Evolutionary conservation across 2,888 invertebrate genomes (phyloP).

Genomic region (Ptilodon capucinus): DNA sequence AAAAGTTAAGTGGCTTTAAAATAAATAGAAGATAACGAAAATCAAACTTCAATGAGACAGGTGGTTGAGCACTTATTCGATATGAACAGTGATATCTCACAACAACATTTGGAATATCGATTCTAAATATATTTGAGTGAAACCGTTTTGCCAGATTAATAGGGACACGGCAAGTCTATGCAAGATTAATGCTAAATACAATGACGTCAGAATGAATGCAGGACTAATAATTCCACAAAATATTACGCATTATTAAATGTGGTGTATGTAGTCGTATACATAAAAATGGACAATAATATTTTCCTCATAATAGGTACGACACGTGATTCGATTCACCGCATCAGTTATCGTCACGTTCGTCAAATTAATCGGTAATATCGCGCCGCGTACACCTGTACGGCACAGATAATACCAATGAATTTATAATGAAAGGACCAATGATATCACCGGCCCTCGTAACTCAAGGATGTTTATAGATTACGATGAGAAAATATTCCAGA

Average conservation of each 20-base stretch:
- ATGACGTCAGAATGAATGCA: background rate
- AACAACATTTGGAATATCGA: no score
- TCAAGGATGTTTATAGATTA: conserved; percentile 19
- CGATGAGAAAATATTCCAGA: conserved; percentile 23
- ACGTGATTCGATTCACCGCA: background rate
- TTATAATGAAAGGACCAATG: conserved; percentile 14
- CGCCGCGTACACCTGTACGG: conserved; percentile 3
- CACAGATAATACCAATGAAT: conserved; percentile 24
- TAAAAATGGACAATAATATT: background rate
- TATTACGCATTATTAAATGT: background rate
- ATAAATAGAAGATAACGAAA: background rate
- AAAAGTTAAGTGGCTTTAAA: background rate
- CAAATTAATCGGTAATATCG: conserved; percentile 8
- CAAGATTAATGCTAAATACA: background rate
- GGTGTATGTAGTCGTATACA: background rate
- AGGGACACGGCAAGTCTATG: background rate
- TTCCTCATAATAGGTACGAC: background rate
- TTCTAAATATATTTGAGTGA: background rate
- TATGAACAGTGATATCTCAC: no score
- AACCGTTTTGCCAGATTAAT: background rate
- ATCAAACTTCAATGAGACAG: background rate
- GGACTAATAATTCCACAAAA: background rate
- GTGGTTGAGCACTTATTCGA: no score
- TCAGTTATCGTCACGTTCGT: background rate
- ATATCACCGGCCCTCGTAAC: conserved; percentile 14